These are phyloP conservation scores for Chunga burmeisteri DNA, from an alignment of 2,113 vertebrate species.

Conservation along the genomic window DNA sequence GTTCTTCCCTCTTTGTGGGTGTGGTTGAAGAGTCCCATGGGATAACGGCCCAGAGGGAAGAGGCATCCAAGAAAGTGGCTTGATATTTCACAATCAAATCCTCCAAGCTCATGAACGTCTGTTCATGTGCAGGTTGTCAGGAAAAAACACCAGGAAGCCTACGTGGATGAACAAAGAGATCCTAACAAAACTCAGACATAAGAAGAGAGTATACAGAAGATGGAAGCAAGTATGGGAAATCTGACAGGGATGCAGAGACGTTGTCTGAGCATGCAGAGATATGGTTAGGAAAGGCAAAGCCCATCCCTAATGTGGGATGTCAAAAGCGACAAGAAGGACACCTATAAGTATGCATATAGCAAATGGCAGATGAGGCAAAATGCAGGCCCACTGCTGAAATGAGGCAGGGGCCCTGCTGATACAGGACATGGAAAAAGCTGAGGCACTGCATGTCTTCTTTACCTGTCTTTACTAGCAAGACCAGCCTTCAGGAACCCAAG, in stretches of 20 bases:
- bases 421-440: not conserved
- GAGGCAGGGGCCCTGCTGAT: rapidly evolving
- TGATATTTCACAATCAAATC: not conserved
- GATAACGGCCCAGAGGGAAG: not conserved
- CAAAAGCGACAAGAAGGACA: not conserved
- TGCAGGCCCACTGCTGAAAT: not conserved
- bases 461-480: not conserved
- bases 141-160: not conserved
- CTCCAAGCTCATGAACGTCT: not conserved
- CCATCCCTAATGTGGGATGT: not conserved
- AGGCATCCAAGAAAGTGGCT: not conserved
- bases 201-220: too few relatives aligned
- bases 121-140: not conserved
- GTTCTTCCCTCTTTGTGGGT: not conserved
- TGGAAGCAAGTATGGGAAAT: not conserved
- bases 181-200: not conserved
- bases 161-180: not conserved
- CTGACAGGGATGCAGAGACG: not conserved
- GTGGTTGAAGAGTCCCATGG: not conserved
- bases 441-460: not conserved
- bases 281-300: not conserved
- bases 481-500: not conserved
- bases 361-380: not conserved
- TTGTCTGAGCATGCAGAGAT: not conserved
- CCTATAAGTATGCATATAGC: not conserved